A percentile compares a stretch with the other conserved stretches of the same genome.
phyloP scores from a whole-genome alignment of 2,797 vertebrate species.

The Hemibagrus guttatus region DNA sequence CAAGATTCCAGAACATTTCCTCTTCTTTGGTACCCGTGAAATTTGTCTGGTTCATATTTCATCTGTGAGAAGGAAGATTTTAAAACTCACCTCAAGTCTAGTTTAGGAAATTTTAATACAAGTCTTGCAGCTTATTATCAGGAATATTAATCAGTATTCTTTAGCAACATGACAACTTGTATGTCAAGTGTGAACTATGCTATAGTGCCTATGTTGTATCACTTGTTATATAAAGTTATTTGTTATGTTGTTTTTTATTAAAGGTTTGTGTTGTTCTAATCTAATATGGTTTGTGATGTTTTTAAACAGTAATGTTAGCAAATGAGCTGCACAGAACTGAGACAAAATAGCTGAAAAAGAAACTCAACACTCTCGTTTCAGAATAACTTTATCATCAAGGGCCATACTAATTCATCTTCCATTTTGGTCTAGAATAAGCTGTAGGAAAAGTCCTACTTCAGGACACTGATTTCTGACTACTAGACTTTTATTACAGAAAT shows the following conservation, averaged over 20 bases:
- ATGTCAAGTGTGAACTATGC: background rate
- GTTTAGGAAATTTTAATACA: background rate
- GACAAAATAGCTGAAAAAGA: slow-evolving; percentile 5
- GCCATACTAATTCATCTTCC: background rate
- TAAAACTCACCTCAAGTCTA: background rate
- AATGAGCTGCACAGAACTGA: slow-evolving; percentile 24
- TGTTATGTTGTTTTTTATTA: background rate
- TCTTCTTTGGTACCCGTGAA: slow-evolving; percentile 65
- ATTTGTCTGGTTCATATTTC: slow-evolving; percentile 66
- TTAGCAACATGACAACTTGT: background rate
- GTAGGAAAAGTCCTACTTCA: background rate
- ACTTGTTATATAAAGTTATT: background rate
- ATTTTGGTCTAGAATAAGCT: background rate
- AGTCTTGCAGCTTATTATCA: slow-evolving; percentile 8
- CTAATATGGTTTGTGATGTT: background rate
- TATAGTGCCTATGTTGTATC: background rate
- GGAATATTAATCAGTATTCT: background rate
- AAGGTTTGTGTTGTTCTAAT: background rate
- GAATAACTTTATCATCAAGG: slow-evolving; percentile 15
- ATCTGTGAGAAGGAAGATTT: slow-evolving; percentile 67
- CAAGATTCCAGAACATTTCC: slow-evolving; percentile 74
- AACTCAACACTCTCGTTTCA: slow-evolving; percentile 41
- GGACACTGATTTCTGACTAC: background rate
- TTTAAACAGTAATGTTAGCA: slow-evolving; percentile 35
- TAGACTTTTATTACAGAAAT: background rate